Evolutionary conservation across 2,888 invertebrate genomes (phyloP).

Genomic region (Lasioglossum oenotherae): DNA sequence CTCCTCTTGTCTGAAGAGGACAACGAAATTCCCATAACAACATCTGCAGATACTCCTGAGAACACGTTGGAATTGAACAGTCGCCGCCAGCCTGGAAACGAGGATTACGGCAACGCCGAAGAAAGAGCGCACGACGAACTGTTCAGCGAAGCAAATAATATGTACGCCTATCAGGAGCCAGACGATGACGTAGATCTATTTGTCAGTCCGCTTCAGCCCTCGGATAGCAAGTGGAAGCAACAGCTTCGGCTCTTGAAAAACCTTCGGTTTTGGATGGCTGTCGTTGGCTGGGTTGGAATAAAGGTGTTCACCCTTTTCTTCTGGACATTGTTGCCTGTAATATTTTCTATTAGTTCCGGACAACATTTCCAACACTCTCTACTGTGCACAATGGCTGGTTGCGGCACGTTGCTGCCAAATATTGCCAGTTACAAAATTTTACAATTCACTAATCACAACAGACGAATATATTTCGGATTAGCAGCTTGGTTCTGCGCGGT

Average conservation of each 20-base stretch:
- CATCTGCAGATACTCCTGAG: conserved; percentile 31
- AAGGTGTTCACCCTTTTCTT: conserved; percentile 68
- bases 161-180: conserved; percentile 71
- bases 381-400: conserved; percentile 63
- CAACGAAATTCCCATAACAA: conserved; percentile 69
- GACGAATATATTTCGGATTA: conserved; percentile 73
- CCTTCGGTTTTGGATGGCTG: conserved; percentile 72
- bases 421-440: conserved; percentile 69
- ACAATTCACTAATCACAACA: conserved; percentile 58
- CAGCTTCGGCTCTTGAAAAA: conserved; percentile 65
- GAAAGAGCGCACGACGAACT: conserved; percentile 31
- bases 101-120: conserved; percentile 14
- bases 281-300: conserved; percentile 66
- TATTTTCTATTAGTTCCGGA: conserved; percentile 11
- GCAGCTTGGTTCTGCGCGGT: conserved; percentile 71
- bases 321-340: conserved; percentile 69
- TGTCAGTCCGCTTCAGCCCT: conserved; percentile 42
- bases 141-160: conserved; percentile 67
- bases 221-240: conserved; percentile 63
- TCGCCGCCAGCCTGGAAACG: conserved; percentile 7
- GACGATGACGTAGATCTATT: conserved; percentile 71
- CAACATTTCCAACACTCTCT: conserved; percentile 53
- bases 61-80: background rate
- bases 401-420: conserved; percentile 70
- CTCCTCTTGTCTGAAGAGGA: conserved; percentile 74